These are phyloP conservation scores for Procavia capensis DNA, from an alignment of 2,113 vertebrate species.

Conservation along the genomic window DNA sequence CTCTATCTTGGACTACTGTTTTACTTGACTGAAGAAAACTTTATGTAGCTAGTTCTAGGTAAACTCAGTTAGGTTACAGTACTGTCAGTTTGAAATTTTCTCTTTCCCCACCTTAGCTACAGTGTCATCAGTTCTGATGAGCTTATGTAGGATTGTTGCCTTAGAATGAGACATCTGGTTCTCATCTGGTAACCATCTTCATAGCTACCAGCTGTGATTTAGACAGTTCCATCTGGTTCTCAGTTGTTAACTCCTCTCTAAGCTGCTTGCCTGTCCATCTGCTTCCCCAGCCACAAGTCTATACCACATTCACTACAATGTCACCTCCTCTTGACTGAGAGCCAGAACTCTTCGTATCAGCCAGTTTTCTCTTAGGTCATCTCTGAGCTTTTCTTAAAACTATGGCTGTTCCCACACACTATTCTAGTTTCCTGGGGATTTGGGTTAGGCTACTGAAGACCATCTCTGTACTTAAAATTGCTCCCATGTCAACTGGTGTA, in stretches of 20 bases:
- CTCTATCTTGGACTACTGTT: background rate
- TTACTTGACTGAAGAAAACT: background rate
- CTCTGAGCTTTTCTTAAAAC: background rate
- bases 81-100: background rate
- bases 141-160: fast-evolving
- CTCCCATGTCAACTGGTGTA: background rate
- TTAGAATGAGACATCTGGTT: conserved; percentile 47
- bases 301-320: too few relatives aligned
- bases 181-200: conserved; percentile 5
- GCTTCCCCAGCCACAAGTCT: background rate
- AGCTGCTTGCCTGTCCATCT: conserved; percentile 2
- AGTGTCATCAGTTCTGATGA: background rate
- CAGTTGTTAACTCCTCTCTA: conserved; percentile 47
- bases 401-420: fast-evolving
- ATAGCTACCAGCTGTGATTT: conserved; percentile 54
- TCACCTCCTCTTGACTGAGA: background rate
- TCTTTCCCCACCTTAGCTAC: background rate
- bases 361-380: background rate
- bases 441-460: background rate
- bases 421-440: background rate
- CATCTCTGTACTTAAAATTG: background rate
- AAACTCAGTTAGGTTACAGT: background rate
- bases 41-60: conserved; percentile 2
- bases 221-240: conserved; percentile 44
- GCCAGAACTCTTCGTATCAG: background rate